Conservation (phyloP, 2,797 vertebrate genomes). For the Hydrocynus forskahlii region DNA sequence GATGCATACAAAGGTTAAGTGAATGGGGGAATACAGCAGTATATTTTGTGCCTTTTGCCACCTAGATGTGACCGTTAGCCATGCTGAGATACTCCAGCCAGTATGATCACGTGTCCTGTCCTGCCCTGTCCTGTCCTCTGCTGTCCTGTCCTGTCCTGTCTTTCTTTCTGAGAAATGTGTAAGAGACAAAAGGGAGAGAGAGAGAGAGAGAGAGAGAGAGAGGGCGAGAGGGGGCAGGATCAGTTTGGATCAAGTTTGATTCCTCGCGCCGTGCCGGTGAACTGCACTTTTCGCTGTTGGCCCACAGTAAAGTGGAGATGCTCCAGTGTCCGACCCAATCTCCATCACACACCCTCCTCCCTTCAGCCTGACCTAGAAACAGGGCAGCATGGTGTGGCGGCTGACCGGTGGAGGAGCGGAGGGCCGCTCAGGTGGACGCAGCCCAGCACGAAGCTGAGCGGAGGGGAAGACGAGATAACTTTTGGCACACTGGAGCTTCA, state of each 20-base stretch:
- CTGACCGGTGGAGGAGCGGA: slow-evolving; percentile 40
- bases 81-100: background rate
- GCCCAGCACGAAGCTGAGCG: background rate
- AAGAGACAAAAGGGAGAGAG: background rate
- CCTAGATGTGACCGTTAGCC: background rate
- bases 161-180: background rate
- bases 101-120: background rate
- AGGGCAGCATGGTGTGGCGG: slow-evolving; percentile 20
- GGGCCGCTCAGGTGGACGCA: slow-evolving; percentile 57
- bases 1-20: too few species aligned
- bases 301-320: slow-evolving; percentile 40
- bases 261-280: slow-evolving; percentile 45
- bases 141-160: slow-evolving; percentile 7
- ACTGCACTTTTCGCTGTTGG: slow-evolving; percentile 54
- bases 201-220: background rate
- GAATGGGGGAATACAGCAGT: background rate
- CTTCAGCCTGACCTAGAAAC: slow-evolving; percentile 62
- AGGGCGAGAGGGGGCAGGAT: slow-evolving; percentile 1
- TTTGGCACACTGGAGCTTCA: slow-evolving; percentile 59
- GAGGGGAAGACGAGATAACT: slow-evolving; percentile 58
- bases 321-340: slow-evolving; percentile 54
- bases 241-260: slow-evolving; percentile 53
- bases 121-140: background rate
- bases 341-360: slow-evolving; percentile 54
- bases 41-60: background rate